Percentiles rank a stretch among this genome's conserved stretches.
Conservation (phyloP, 2,797 vertebrate genomes). For the Pachyuromys duprasi region DNA sequence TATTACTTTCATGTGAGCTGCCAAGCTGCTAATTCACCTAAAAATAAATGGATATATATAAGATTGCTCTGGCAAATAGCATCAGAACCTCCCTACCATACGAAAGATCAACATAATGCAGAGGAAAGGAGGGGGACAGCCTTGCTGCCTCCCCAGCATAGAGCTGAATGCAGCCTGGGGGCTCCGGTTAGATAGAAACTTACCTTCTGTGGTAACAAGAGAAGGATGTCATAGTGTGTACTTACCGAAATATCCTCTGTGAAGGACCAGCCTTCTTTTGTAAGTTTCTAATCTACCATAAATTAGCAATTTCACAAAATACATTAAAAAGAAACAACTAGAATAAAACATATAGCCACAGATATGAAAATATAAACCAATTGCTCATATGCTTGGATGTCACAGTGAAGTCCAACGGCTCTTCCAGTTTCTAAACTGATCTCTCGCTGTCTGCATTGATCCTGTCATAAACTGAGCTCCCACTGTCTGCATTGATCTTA, state of each 20-base stretch:
- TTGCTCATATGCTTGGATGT: neutral
- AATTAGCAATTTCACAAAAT: slow-evolving; percentile 17
- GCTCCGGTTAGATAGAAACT: neutral
- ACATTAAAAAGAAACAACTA: neutral
- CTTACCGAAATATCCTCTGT: neutral
- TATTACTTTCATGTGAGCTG: neutral
- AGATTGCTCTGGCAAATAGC: neutral
- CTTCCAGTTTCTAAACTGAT: neutral
- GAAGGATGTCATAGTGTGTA: neutral
- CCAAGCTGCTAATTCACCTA: neutral
- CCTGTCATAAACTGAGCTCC: neutral
- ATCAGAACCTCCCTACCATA: neutral
- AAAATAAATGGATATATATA: neutral
- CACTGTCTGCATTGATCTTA: neutral
- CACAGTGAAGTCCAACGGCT: neutral
- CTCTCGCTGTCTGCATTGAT: neutral
- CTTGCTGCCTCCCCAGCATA: neutral
- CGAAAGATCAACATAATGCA: neutral
- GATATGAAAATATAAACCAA: neutral
- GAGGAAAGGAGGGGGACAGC: neutral
- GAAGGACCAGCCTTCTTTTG: neutral
- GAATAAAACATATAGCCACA: neutral
- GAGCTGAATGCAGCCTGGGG: neutral
- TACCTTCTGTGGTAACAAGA: neutral
- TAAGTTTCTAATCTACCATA: neutral